Percentiles rank a stretch among this genome's conserved stretches.
These are phyloP conservation scores for Eristalinus aeneus DNA, from an alignment of 2,888 invertebrate species.

Conservation along the genomic window DNA sequence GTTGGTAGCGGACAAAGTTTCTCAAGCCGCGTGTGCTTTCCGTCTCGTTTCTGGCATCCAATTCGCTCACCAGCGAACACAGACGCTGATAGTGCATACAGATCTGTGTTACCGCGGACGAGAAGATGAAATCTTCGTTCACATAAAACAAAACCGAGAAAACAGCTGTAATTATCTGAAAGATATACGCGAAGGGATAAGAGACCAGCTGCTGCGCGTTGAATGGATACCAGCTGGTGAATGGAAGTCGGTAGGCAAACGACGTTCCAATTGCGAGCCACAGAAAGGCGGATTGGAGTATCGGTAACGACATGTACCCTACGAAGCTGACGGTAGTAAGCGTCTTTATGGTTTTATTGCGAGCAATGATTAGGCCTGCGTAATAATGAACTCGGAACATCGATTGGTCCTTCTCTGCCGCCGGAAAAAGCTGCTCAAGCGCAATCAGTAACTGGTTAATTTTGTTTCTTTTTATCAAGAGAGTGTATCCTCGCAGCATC, in stretches of 20 bases:
- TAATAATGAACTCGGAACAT: not conserved
- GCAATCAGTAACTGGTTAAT: not conserved
- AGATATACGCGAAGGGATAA: conserved; percentile 4
- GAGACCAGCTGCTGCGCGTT: not conserved
- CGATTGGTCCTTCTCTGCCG: not conserved
- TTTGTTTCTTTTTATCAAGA: not conserved
- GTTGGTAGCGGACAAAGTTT: conserved; percentile 14
- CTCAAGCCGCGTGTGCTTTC: not conserved
- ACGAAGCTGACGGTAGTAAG: not conserved
- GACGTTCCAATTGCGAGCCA: not conserved
- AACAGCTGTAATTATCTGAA: not conserved
- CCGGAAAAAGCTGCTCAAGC: conserved; percentile 12
- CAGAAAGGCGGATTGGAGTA: not conserved
- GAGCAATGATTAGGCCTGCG: not conserved
- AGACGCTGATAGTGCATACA: conserved; percentile 46
- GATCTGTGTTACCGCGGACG: conserved; percentile 5
- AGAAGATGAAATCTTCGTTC: conserved; percentile 32
- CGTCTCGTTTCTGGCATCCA: conserved; percentile 4
- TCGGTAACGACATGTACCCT: not conserved
- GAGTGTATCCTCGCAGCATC: not conserved
- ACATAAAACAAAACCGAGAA: not conserved
- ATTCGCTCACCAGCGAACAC: not conserved
- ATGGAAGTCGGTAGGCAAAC: conserved; percentile 1
- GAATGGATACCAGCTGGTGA: not conserved
- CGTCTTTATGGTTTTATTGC: not conserved